Evolutionary conservation across 1,140 invertebrate genomes (phyloP), one percentile per base, ranked within the genome.

Genomic region (Pogonomyrmex barbatus): DNA sequence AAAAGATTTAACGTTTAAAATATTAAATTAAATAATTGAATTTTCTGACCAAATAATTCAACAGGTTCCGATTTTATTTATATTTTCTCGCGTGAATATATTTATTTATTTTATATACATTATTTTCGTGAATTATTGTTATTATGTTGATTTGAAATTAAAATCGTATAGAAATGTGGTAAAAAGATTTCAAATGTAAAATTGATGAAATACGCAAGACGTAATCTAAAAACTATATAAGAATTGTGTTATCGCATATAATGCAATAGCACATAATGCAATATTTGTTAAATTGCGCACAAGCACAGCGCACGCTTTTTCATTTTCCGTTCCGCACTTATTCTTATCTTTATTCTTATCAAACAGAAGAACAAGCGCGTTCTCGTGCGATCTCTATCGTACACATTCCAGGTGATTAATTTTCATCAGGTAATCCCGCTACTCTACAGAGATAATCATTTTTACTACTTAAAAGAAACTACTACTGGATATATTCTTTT

Each of bases 301-400:
- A 39, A 17, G 24, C 24, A 24, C n/a, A 45, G 14, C 33, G 9
- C 50, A 68, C 9, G 42, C 45, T 54, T 52, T 50, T 42, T 30
- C 4, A 73, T 58, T 56, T 39, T 24, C 24, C 24, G 12, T 42
- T 42, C 30, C 5, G 1, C 24, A 42, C 39, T 58, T 60, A 42
- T 14, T 56, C 17, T 75, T 17, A 60, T 63, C n/a, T 78, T 33
- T 47, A n/a, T 65, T 79, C n/a, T 79, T 78, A 78, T 65, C 30
- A 30, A 14, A 39, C 67, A 62, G 5, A 24, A 65, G 24, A 24
- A 54, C 45, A 10, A 24, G 0, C 33, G 30, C 17, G n/a, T 68
- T 14, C 4, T 2, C 8, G 3, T 30, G n/a, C 4, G 2, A 36
- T 65, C 17, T 65, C 9, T 14, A 65, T 62, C 17, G 17, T 17